Conservation (phyloP, 2,797 vertebrate genomes). For the Nannoperca obscura region DNA sequence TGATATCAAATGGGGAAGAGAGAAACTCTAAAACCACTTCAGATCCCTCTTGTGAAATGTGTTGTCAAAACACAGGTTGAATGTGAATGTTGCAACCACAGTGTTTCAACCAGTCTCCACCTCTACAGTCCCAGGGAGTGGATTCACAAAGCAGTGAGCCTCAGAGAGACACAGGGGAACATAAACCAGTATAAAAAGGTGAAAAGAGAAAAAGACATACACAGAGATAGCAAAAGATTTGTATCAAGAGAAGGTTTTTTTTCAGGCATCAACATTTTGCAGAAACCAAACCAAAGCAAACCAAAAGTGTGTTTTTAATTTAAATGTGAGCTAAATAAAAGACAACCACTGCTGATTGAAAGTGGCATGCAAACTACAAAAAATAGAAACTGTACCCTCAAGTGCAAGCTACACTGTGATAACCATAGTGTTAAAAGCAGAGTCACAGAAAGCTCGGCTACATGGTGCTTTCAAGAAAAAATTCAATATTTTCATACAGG, state of each 20-base stretch:
- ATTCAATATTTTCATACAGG: constrained; percentile 56
- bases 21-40: constrained; percentile 80
- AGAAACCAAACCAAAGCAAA: constrained; percentile 26
- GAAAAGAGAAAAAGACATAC: constrained; percentile 39
- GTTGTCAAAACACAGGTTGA: constrained; percentile 87
- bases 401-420: constrained; percentile 24
- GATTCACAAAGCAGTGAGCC: constrained; percentile 66
- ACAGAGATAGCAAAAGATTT: constrained; percentile 23
- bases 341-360: constrained; percentile 8
- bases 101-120: constrained; percentile 78
- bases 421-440: constrained; percentile 49
- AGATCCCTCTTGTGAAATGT: constrained; percentile 80
- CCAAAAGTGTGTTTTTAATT: constrained; percentile 29
- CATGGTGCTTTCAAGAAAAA: constrained; percentile 48
- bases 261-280: constrained; percentile 7
- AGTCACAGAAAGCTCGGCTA: constrained; percentile 23
- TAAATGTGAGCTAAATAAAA: neutral
- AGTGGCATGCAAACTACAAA: constrained; percentile 24
- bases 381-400: constrained; percentile 8
- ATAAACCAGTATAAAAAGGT: constrained; percentile 60
- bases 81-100: constrained; percentile 75
- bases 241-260: constrained; percentile 12
- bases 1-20: constrained; percentile 85
- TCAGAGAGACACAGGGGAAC: constrained; percentile 58
- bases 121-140: constrained; percentile 64